Evolutionary conservation across 2,113 vertebrate genomes (phyloP).

Genomic region (Zosterops hypoxanthus): DNA sequence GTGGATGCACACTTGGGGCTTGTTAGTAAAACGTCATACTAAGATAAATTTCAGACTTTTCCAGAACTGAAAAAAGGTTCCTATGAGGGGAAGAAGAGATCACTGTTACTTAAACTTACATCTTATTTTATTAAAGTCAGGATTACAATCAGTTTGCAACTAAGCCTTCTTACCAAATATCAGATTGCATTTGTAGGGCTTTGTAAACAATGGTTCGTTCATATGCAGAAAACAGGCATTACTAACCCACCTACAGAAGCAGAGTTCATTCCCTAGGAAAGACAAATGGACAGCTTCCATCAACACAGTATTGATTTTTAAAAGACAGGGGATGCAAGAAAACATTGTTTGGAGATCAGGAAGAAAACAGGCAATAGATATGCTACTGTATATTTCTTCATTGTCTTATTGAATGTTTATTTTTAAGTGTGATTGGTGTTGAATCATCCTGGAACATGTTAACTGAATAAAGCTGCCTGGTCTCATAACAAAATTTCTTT

Average conservation of each 20-base stretch:
- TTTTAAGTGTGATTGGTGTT: conserved; percentile 12
- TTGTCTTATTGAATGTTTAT: not conserved
- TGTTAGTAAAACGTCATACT: not conserved
- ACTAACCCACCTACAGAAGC: not conserved
- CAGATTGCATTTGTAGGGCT: not conserved
- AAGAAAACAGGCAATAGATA: not conserved
- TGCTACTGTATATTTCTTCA: not conserved
- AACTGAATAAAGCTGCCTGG: conserved; percentile 21
- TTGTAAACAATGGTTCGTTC: not conserved
- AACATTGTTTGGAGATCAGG: not conserved
- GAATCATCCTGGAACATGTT: not conserved
- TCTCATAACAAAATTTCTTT: conserved; percentile 44
- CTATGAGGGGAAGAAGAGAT: not conserved
- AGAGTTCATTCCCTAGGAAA: not conserved
- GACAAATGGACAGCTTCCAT: not conserved
- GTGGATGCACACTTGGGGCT: not conserved
- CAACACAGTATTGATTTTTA: not conserved
- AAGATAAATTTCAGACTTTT: not conserved
- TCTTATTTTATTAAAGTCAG: not conserved
- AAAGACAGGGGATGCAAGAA: not conserved
- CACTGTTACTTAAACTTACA: not conserved
- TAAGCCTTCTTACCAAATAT: not conserved
- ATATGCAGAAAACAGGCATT: not conserved
- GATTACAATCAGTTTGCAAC: not conserved
- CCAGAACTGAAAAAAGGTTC: not conserved